Conservation (phyloP, 2,797 vertebrate genomes). For the Ctenochaetus hawaiiensis region DNA sequence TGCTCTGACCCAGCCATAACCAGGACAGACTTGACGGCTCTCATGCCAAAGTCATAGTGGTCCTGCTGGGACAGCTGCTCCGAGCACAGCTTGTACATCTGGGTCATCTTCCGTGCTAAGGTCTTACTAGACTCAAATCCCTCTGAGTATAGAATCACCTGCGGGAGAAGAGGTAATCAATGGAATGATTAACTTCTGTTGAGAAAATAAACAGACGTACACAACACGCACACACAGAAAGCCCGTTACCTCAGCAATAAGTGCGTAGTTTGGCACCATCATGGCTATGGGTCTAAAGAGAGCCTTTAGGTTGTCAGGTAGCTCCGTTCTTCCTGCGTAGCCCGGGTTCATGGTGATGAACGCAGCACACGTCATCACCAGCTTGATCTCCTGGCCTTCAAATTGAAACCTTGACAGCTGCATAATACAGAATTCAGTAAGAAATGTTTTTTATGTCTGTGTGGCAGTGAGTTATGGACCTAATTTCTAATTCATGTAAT, state of each 20-base stretch:
- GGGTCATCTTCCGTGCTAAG: conserved; percentile 91
- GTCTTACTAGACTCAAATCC: conserved; percentile 92
- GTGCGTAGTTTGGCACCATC: conserved; percentile 93
- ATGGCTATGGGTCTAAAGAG: conserved; percentile 92
- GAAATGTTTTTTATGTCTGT: neutral
- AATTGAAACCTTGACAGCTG: conserved; percentile 90
- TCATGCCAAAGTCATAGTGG: conserved; percentile 92
- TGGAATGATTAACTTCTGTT: neutral
- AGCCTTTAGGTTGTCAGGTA: conserved; percentile 92
- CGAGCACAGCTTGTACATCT: conserved; percentile 93
- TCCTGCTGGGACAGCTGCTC: conserved; percentile 94
- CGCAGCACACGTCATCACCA: conserved; percentile 90
- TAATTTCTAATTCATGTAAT: neutral
- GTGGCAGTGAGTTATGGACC: neutral
- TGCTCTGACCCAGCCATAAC: conserved; percentile 90
- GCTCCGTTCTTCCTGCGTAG: conserved; percentile 90
- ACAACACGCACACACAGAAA: neutral
- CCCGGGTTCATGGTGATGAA: conserved; percentile 96
- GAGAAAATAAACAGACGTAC: neutral
- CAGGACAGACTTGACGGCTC: conserved; percentile 91
- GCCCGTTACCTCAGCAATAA: conserved; percentile 89
- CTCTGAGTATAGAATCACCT: conserved; percentile 92
- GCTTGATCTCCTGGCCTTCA: conserved; percentile 90
- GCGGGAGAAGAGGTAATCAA: neutral
- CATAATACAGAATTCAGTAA: conserved; percentile 9